phyloP scores from a whole-genome alignment of 2,888 invertebrate genomes.

The Silvanus unidentatus region DNA sequence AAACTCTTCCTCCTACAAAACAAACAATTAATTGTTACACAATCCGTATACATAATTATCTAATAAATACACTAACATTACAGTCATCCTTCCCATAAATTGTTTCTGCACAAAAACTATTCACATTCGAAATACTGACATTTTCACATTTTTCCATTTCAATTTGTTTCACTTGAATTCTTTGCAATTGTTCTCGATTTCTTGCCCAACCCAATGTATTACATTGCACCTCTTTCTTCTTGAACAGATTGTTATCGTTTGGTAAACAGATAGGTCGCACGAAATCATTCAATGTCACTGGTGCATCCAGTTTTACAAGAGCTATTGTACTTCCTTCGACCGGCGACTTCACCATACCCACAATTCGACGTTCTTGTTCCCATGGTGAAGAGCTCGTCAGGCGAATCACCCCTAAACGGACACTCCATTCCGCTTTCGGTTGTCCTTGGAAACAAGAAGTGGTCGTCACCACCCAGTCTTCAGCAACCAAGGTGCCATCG shows the following conservation, averaged over 20 bases:
- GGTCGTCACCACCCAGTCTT: slow-evolving; percentile 80
- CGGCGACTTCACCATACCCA: slow-evolving; percentile 81
- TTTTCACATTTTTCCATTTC: slow-evolving; percentile 80
- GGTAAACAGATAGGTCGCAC: slow-evolving; percentile 78
- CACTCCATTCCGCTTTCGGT: slow-evolving; percentile 82
- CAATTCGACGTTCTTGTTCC: slow-evolving; percentile 77
- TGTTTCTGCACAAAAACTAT: slow-evolving; percentile 78
- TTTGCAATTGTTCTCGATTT: slow-evolving; percentile 74
- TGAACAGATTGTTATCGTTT: slow-evolving; percentile 48
- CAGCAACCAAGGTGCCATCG: slow-evolving; percentile 77
- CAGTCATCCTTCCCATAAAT: slow-evolving; percentile 75
- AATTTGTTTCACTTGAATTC: slow-evolving; percentile 70
- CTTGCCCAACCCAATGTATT: slow-evolving; percentile 83
- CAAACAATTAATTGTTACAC: slow-evolving; percentile 3
- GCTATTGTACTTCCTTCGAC: slow-evolving; percentile 85
- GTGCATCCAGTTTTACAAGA: slow-evolving; percentile 70
- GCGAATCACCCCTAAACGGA: slow-evolving; percentile 69
- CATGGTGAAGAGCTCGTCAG: slow-evolving; percentile 76
- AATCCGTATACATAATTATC: too few relatives aligned
- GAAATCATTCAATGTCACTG: slow-evolving; percentile 72
- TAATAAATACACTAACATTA: slow-evolving; percentile 57
- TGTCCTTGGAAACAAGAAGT: slow-evolving; percentile 82
- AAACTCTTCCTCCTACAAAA: slow-evolving; percentile 75
- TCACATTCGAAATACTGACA: slow-evolving; percentile 75
- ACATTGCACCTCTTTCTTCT: slow-evolving; percentile 52